phyloP scores from a whole-genome alignment of 1,140 invertebrate genomes.

The Pseudomyrmex sp. region DNA sequence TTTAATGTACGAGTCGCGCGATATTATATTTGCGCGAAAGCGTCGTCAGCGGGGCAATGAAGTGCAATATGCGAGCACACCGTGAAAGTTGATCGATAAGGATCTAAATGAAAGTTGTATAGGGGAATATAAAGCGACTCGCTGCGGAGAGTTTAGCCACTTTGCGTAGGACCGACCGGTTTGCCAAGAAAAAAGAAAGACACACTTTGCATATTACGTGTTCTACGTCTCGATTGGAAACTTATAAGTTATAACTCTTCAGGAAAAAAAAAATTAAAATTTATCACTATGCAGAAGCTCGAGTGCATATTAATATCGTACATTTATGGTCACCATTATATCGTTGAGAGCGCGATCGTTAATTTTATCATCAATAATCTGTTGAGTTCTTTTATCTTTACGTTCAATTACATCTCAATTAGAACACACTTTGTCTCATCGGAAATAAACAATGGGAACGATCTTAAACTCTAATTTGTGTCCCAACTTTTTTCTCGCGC shows the following conservation, averaged over 20 bases:
- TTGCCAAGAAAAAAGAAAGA: constrained; percentile 53
- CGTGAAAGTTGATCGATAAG: constrained; percentile 73
- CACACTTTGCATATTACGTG: constrained; percentile 25
- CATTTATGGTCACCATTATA: neutral
- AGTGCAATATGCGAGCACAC: constrained; percentile 56
- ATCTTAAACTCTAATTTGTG: constrained; percentile 8
- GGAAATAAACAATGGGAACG: neutral
- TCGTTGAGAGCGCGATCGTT: constrained; percentile 7
- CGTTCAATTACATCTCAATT: constrained; percentile 23
- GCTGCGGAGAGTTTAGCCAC: constrained; percentile 11
- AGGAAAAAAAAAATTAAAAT: constrained; percentile 36
- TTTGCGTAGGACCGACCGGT: constrained; percentile 69
- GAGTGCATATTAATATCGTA: neutral
- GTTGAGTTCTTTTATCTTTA: neutral
- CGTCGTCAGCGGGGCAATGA: constrained; percentile 42
- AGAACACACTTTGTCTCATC: neutral
- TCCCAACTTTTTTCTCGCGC: neutral
- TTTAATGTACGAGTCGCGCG: constrained; percentile 4
- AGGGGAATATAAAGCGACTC: constrained; percentile 58
- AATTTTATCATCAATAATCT: constrained; percentile 3
- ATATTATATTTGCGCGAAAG: constrained; percentile 52
- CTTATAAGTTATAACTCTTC: constrained; percentile 44
- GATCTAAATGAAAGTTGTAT: constrained; percentile 73
- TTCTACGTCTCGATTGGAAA: constrained; percentile 47
- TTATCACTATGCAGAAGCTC: neutral